Base-by-base conservation (phyloP, 2,797 vertebrate genomes). In the Micromesistius poutassou region DNA sequence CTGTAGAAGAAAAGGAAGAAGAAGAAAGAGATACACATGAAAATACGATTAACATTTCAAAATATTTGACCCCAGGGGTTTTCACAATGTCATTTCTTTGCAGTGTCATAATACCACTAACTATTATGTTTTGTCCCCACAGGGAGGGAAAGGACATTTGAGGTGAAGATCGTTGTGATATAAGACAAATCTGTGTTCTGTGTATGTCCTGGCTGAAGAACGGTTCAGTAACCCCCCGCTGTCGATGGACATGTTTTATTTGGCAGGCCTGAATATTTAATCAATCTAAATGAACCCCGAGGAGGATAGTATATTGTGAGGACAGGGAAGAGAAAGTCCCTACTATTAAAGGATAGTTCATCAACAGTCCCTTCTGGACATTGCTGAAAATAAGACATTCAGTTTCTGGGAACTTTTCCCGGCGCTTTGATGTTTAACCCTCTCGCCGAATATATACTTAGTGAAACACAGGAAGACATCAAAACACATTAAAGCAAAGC, bases 1-100 rank as follows among this genome's bases (percentile, higher is more conserved):
- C 98, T 99, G 92, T 68, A n/a, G 90, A 90, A 0, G 79, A 80
- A 72, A 71, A 66, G 42, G 72, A 5, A 36, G 76, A 8, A 40
- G 19, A 62, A 71, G 10, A 74, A 62, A 77, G 77, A 84, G 55
- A 80, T 25, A 62, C 1, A 25, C 22, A 62, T 22, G 3, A 62
- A 85, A 76, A 90, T 62, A 87, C 83, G 79, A 82, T 90, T 79
- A 89, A 71, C 35, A 81, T 83, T 87, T 88, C 16, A 62, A 62
- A 81, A 81, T 76, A 6, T 79, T 71, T 30, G 74, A 83, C 50
- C 71, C 76, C 14, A n/a, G 13, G 35, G 55, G 55, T 62, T 25
- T 62, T 8, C 6, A 62, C 55, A 62, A 25, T 62, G 55, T 25
- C 5, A 25, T 62, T 22, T 62, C n/a, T 62, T 62, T 62, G 55